Percentiles rank a stretch among this genome's conserved stretches.
These are phyloP conservation scores for Anomalospiza imberbis DNA, from an alignment of 2,797 vertebrate species.

Conservation along the genomic window DNA sequence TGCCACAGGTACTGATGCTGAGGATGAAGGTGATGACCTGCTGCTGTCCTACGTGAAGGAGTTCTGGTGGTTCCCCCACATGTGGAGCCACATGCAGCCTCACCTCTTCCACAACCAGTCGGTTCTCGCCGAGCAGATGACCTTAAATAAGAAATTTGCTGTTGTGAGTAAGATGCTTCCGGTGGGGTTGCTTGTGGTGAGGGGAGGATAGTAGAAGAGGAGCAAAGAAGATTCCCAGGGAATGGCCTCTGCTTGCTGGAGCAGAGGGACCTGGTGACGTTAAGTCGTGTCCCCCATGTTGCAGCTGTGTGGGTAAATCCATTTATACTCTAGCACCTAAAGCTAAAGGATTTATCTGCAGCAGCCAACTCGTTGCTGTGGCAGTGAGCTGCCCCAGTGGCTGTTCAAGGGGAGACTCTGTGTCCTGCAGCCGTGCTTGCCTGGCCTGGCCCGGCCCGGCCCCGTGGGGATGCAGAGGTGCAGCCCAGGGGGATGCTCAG, in stretches of 20 bases:
- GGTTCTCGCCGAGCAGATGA: slow-evolving; percentile 96
- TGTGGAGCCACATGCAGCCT: slow-evolving; percentile 99
- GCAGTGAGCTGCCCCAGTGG: background rate
- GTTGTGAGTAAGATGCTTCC: slow-evolving; percentile 82
- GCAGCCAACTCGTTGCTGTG: background rate
- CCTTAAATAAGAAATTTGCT: slow-evolving; percentile 97
- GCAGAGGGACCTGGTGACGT: background rate
- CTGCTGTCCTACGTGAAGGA: slow-evolving; percentile 93
- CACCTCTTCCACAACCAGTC: slow-evolving; percentile 99
- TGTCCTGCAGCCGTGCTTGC: accelerated
- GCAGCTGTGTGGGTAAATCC: background rate
- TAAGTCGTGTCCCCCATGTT: background rate
- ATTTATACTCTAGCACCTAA: background rate
- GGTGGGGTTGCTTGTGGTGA: background rate
- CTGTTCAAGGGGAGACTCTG: background rate
- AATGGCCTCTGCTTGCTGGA: background rate
- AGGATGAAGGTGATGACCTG: slow-evolving; percentile 94
- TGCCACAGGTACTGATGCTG: slow-evolving; percentile 88
- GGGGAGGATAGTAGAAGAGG: background rate
- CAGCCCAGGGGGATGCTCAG: background rate
- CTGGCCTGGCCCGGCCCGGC: background rate
- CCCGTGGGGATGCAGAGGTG: accelerated
- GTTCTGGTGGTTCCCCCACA: slow-evolving; percentile 99
- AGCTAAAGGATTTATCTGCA: background rate
- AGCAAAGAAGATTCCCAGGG: background rate